Percentiles rank a stretch among this genome's conserved stretches.
Conservation (phyloP, 2,888 invertebrate genomes). For the Poecilobothrus nobilitatus region DNA sequence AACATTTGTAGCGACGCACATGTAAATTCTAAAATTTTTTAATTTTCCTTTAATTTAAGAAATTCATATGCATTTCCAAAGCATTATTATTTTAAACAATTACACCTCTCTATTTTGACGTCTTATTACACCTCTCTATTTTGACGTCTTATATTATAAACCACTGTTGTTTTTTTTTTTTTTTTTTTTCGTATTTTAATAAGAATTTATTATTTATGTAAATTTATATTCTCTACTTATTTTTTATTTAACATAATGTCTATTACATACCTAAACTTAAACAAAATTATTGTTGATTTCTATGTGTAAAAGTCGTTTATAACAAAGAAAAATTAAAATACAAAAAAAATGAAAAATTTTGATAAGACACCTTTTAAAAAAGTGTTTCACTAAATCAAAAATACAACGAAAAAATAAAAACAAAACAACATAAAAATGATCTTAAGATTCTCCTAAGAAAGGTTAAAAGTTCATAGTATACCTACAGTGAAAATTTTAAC, state of each 20-base stretch:
- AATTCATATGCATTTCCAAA: no score
- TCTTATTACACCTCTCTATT: no score
- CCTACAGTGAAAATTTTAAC: background rate
- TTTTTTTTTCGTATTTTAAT: no score
- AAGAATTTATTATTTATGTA: background rate
- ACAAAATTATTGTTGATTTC: background rate
- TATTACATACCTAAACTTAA: background rate
- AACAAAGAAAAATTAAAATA: no score
- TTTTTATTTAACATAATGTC: background rate
- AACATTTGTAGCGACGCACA: no score
- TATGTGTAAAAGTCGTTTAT: background rate
- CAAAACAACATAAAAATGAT: background rate
- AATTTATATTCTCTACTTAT: background rate
- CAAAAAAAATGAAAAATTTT: background rate
- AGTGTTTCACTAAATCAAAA: background rate
- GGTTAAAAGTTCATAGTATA: background rate
- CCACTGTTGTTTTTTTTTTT: background rate
- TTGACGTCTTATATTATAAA: no score
- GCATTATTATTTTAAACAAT: no score
- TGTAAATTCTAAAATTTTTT: no score
- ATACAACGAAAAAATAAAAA: background rate
- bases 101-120: no score
- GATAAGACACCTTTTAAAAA: conserved; percentile 4
- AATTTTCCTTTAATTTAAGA: no score
- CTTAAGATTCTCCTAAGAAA: background rate